Conservation (phyloP, 1,140 invertebrate species). For the Calliopsis andreniformis region DNA sequence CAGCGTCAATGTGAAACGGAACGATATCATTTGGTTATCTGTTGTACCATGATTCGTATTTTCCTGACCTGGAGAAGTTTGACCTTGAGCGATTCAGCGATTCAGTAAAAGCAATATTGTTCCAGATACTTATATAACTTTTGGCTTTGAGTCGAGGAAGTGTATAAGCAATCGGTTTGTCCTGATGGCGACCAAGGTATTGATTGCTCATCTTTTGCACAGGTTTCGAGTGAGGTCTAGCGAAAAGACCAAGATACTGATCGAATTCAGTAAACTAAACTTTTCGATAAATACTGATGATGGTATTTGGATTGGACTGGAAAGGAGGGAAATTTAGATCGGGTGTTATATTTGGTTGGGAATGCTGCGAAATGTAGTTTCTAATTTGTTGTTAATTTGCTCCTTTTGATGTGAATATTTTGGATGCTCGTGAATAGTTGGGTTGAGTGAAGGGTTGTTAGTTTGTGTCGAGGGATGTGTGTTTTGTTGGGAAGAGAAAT, state of each 20-base stretch:
- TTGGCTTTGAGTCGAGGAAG: constrained; percentile 80
- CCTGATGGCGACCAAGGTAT: too few relatives aligned
- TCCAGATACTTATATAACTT: constrained; percentile 82
- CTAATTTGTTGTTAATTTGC: too few relatives aligned
- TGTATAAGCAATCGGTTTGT: too few relatives aligned
- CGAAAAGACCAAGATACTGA: too few relatives aligned
- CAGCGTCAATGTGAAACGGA: constrained; percentile 39
- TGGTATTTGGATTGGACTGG: constrained; percentile 71
- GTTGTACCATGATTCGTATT: constrained; percentile 72
- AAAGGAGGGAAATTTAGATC: constrained; percentile 26
- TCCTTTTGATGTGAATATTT: too few relatives aligned
- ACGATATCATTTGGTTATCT: constrained; percentile 63
- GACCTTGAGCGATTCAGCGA: constrained; percentile 79
- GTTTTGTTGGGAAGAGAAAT: too few relatives aligned
- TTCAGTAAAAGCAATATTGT: constrained; percentile 74
- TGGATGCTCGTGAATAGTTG: too few relatives aligned
- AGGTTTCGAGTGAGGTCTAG: too few relatives aligned
- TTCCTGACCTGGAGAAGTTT: constrained; percentile 76
- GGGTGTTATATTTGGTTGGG: background rate
- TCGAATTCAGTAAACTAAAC: too few relatives aligned
- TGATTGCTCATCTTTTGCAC: too few relatives aligned
- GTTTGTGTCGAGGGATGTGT: too few relatives aligned
- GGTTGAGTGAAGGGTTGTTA: too few relatives aligned
- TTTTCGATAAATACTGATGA: constrained; percentile 32
- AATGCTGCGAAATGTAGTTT: background rate